These are phyloP conservation scores for Hypercompe scribonia DNA, from an alignment of 2,888 invertebrate genomes.

Conservation along the genomic window DNA sequence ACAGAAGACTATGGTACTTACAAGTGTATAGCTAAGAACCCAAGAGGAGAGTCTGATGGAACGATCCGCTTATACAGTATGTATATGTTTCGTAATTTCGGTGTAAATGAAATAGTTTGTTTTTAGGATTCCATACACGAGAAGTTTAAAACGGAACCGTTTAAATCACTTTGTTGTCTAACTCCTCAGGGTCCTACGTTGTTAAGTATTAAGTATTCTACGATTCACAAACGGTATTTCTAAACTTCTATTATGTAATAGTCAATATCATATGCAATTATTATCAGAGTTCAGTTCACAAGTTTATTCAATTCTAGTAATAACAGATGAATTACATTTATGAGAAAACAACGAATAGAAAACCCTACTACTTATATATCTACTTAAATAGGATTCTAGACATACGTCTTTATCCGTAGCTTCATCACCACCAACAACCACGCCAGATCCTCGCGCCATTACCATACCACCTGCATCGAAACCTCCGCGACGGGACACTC, in stretches of 20 bases:
- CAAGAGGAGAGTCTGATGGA: conserved; percentile 96
- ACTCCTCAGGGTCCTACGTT: not conserved
- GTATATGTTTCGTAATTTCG: conserved; percentile 57
- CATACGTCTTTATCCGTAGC: conserved; percentile 75
- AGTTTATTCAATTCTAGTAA: not conserved
- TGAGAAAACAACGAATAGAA: not conserved
- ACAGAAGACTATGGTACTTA: conserved; percentile 94
- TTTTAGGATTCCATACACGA: not conserved
- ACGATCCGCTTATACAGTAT: conserved; percentile 95
- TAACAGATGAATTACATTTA: not conserved
- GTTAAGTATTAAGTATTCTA: not conserved
- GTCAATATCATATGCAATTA: not conserved
- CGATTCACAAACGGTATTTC: not conserved
- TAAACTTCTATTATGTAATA: not conserved
- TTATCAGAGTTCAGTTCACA: not conserved
- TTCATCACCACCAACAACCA: conserved; percentile 93
- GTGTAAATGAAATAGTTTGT: not conserved
- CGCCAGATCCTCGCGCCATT: conserved; percentile 90
- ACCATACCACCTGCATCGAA: conserved; percentile 78
- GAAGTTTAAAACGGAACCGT: not conserved
- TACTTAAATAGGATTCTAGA: not conserved
- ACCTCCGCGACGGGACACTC: conserved; percentile 79
- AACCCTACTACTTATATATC: not conserved
- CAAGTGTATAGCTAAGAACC: conserved; percentile 96
- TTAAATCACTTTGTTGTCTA: not conserved